phyloP scores from a whole-genome alignment of 2,888 invertebrate species.

The Junonia oenone region DNA sequence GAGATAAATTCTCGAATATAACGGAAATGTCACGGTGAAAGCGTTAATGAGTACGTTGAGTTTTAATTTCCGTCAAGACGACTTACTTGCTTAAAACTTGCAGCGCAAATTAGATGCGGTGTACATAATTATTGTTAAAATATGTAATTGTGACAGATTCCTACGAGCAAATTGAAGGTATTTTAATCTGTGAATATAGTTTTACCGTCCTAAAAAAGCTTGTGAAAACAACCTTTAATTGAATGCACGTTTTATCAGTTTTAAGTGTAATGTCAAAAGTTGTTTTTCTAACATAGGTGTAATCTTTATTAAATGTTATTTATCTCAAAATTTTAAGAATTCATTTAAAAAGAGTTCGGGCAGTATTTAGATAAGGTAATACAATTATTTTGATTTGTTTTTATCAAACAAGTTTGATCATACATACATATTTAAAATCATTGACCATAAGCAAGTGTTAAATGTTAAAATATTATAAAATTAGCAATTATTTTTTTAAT shows the following conservation, averaged over 20 bases:
- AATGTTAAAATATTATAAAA: no score
- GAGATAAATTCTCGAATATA: slow-evolving; percentile 54
- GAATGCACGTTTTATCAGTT: not conserved
- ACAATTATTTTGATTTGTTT: no score
- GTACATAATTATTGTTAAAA: slow-evolving; percentile 15
- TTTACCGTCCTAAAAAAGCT: not conserved
- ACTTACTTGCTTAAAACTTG: slow-evolving; percentile 30
- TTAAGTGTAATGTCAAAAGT: not conserved
- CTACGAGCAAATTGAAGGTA: not conserved
- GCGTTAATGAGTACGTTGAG: slow-evolving; percentile 62
- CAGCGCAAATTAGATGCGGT: slow-evolving; percentile 33
- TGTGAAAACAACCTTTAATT: not conserved
- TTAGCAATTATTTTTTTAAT: not conserved
- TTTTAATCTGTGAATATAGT: not conserved
- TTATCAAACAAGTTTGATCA: no score
- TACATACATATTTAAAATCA: no score
- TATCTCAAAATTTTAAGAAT: no score
- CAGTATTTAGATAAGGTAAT: no score
- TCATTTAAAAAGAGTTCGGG: no score
- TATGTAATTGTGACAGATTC: slow-evolving; percentile 6
- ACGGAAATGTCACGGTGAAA: slow-evolving; percentile 65
- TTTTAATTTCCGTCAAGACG: slow-evolving; percentile 62
- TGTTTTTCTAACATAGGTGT: no score
- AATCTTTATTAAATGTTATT: no score
- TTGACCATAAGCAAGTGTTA: no score